Evolutionary conservation across 2,113 vertebrate genomes (phyloP), one percentile per base, ranked within the genome.

Genomic region (Falcunculus frontatus): DNA sequence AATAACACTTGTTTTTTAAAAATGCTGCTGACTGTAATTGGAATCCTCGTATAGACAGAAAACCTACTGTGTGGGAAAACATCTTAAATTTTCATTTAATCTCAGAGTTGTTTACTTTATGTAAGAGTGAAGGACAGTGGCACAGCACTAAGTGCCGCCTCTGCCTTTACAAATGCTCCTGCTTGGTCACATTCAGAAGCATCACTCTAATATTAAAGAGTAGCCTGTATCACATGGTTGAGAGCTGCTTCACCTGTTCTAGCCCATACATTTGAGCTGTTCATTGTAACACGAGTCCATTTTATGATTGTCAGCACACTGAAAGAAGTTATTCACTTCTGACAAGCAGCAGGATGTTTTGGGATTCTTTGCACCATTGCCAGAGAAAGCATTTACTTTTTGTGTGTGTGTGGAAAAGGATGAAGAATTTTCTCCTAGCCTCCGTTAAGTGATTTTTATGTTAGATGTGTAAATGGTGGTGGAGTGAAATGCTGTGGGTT

Each of bases 371-470:
- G 32, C 33, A 39, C 50, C 7, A 53, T 44, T 69, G 27, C 59
- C 92, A 93, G 13, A 87, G 85, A 52, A 50, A 53, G 32, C 30
- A 7, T 94, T 94, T 76, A 65, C 27, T 17, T 21, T 52, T 7
- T 67, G 18, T 56, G 6, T 29, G 15, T 59, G 16, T 49, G 49
- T 53, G 20, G 1, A 89, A 93, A 95, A 69, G 63, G 15, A 64
- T 89, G 30, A 77, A 87, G 63, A 56, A 77, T 95, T 96, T 63
- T 81, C 44, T 95, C 87, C 75, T 82, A 84, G 64, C 42, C 60
- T 69, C 55, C 46, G 10, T 83, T 89, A 86, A 78, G 84, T 23
- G 5, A 1, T 39, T 89, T 80, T 87, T 69, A 83, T 93, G 46
- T 70, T 64, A 49, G 29, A 23, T 44, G 63, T 93, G 35, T 64